Evolutionary conservation across 1,140 invertebrate species (phyloP), one percentile per base, ranked within the genome.

Genomic region (Drosophila tristis): DNA sequence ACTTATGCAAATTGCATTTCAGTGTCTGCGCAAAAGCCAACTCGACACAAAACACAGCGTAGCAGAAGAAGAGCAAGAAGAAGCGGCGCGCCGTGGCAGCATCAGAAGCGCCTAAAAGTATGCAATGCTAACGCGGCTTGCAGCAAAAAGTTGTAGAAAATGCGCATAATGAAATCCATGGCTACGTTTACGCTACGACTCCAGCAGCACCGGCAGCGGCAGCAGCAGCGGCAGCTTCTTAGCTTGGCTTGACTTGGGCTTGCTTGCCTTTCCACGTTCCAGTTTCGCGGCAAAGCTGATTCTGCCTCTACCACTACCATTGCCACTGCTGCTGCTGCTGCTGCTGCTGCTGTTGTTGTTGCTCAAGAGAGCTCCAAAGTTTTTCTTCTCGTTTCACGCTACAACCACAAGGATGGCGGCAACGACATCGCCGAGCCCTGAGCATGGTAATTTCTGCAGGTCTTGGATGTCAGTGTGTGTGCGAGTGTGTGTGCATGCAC

Each of bases 1-100:
- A 89, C 84, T 89, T 89, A 89, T 89, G 84, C 84, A 89, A 89
- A 89, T 89, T 89, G 85, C 84, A 89, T 89, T 87, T 87, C 84
- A 87, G 81, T 86, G 81, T 86, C 81, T 86, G 81, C 74, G 78
- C 81, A 68, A 86, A 86, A 80, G 84, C 54, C 64, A 79, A 71
- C 82, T 79, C 78, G 65, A 82, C 82, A 61, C 49, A 78, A 78
- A 71, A 74, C 72, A 86, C 81, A 66, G 67, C 11, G 63, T 20
- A 51, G 58, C 68, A 44, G 16, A 45, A 44, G 61, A n/a, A 26
- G 4, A 4, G 2, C 20, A 35, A 42, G 25, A 26, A 62, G 60
- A 55, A 44, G 48, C 8, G 56, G 53, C 35, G 23, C 20, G 47
- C 13, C 4, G 15, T 0, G 5, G 42, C 43, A 25, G 60, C 43